These are phyloP conservation scores for Microcebus lehilahytsara DNA, from an alignment of 2,113 vertebrate genomes.

Conservation along the genomic window DNA sequence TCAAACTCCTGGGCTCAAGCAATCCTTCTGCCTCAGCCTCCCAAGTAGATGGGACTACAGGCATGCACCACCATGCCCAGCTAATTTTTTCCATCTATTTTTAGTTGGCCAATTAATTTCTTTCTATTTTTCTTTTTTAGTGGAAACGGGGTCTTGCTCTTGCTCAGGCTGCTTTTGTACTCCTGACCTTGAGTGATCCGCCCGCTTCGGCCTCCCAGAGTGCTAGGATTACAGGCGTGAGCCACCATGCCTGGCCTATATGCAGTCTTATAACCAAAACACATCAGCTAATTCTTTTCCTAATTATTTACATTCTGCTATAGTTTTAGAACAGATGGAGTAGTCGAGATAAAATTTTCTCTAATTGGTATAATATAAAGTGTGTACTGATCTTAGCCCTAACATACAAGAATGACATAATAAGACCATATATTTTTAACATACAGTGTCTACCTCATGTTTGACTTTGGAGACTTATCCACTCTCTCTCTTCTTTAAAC, in stretches of 20 bases:
- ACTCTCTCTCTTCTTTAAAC: neutral
- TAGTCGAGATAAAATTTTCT: conserved; percentile 40
- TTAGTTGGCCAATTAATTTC: too few species aligned
- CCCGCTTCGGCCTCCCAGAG: too few species aligned
- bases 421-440: neutral
- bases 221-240: too few species aligned
- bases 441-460: neutral
- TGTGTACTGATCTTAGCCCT: neutral
- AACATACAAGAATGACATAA: neutral
- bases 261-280: neutral
- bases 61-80: too few species aligned
- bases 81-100: too few species aligned
- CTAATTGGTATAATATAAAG: neutral
- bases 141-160: too few species aligned
- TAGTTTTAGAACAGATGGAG: conserved; percentile 9
- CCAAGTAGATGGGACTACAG: too few species aligned
- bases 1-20: too few species aligned
- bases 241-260: neutral
- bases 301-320: conserved; percentile 11
- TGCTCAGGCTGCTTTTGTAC: too few species aligned
- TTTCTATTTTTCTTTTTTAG: too few species aligned
- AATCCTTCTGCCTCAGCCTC: too few species aligned
- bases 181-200: too few species aligned
- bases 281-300: neutral
- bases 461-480: neutral